These are phyloP conservation scores for Hyperoodon ampullatus DNA, from an alignment of 2,113 vertebrate genomes.

Conservation along the genomic window DNA sequence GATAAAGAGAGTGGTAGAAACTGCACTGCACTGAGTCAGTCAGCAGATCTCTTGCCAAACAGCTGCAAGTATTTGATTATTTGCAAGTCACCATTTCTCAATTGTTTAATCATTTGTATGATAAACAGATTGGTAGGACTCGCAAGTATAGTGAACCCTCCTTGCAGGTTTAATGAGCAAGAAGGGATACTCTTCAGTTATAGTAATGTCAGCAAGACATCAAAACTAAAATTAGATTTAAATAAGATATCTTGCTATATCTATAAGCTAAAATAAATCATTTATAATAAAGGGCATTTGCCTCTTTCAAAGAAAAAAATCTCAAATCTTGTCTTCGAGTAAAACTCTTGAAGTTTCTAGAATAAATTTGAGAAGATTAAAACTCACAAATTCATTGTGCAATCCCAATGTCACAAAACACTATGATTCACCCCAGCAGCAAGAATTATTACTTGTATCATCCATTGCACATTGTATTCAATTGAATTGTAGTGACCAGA, in stretches of 20 bases:
- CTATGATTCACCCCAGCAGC: neutral
- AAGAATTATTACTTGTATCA: neutral
- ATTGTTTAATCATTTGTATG: neutral
- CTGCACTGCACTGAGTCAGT: neutral
- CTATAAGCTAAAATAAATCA: neutral
- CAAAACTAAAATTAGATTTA: neutral
- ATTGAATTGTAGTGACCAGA: neutral
- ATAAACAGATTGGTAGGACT: neutral
- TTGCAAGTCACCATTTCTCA: neutral
- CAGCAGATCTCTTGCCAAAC: neutral
- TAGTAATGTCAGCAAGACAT: neutral
- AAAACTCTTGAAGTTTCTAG: neutral
- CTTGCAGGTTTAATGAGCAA: neutral
- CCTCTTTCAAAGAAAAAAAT: neutral
- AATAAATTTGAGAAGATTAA: neutral
- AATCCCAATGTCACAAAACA: neutral
- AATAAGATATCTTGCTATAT: neutral
- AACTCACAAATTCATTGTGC: neutral
- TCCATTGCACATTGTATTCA: neutral
- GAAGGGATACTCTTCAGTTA: neutral
- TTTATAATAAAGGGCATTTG: neutral
- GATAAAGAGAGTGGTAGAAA: neutral
- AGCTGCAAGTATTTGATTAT: neutral
- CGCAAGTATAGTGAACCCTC: neutral
- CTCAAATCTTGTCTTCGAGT: neutral